phyloP scores from a whole-genome alignment of 2,797 vertebrate species.

The Pangasius larnaudii region DNA sequence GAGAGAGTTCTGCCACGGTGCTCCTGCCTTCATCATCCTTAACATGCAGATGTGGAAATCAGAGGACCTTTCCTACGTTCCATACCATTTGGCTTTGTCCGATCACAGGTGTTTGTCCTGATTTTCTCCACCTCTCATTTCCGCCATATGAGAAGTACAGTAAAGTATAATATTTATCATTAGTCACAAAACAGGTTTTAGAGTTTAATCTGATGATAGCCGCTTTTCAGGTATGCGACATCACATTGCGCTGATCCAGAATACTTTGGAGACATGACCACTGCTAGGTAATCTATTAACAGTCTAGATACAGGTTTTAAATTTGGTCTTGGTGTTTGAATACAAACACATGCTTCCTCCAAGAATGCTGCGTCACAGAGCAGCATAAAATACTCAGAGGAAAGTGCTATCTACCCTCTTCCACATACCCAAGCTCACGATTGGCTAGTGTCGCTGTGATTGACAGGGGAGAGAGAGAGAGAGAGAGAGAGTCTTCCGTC shows the following conservation, averaged over 20 bases:
- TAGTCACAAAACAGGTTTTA: no score
- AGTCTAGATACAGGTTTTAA: background rate
- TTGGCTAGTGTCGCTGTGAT: no score
- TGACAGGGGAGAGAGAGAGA: no score
- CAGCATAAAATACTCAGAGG: no score
- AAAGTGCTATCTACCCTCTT: no score
- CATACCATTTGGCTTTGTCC: conserved; percentile 85
- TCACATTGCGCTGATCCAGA: no score
- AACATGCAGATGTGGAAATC: conserved; percentile 93
- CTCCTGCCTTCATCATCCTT: conserved; percentile 88
- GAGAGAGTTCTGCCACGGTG: conserved; percentile 84
- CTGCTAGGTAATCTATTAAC: background rate
- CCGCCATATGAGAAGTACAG: background rate
- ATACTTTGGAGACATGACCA: background rate
- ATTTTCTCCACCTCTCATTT: background rate
- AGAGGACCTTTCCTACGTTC: conserved; percentile 87
- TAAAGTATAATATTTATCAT: background rate
- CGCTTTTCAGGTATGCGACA: no score
- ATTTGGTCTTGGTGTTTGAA: background rate
- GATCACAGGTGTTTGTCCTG: conserved; percentile 84
- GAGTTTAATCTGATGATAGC: no score
- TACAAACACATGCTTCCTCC: background rate
- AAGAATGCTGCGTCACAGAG: background rate
- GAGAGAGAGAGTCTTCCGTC: no score
- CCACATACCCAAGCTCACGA: no score